Conservation (phyloP, 2,113 vertebrate genomes). For the Phyllopteryx taeniolatus region DNA sequence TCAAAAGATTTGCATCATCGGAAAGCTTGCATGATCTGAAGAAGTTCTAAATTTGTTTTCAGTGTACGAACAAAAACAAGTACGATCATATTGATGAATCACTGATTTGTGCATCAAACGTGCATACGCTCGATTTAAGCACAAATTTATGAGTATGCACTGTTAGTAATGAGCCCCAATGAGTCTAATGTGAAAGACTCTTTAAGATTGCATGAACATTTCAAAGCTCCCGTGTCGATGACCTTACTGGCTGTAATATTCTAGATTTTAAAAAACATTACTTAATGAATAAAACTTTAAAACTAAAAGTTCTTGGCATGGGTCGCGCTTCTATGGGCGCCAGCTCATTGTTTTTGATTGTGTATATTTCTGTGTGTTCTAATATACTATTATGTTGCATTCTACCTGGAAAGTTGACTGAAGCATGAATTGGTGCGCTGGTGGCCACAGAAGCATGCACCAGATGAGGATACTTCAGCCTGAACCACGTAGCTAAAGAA, state of each 20-base stretch:
- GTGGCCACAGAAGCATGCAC: conserved; percentile 65
- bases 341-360: background rate
- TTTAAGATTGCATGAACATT: conserved; percentile 20
- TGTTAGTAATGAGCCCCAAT: background rate
- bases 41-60: no score
- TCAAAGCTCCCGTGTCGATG: conserved; percentile 16
- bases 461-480: conserved; percentile 69
- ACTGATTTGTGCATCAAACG: no score
- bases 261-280: background rate
- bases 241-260: background rate
- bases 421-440: conserved; percentile 60
- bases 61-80: no score
- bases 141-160: background rate
- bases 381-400: background rate
- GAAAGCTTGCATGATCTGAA: no score
- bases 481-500: conserved; percentile 68
- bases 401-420: conserved; percentile 70
- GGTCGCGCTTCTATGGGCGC: background rate
- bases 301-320: background rate
- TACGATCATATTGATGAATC: no score
- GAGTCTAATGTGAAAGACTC: conserved; percentile 13
- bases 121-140: no score
- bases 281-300: no score
- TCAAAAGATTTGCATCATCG: no score
- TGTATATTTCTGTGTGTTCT: background rate